Percentiles rank a stretch among this genome's conserved stretches.
phyloP scores from a whole-genome alignment of 2,113 vertebrate genomes.

The Phaethon lepturus region DNA sequence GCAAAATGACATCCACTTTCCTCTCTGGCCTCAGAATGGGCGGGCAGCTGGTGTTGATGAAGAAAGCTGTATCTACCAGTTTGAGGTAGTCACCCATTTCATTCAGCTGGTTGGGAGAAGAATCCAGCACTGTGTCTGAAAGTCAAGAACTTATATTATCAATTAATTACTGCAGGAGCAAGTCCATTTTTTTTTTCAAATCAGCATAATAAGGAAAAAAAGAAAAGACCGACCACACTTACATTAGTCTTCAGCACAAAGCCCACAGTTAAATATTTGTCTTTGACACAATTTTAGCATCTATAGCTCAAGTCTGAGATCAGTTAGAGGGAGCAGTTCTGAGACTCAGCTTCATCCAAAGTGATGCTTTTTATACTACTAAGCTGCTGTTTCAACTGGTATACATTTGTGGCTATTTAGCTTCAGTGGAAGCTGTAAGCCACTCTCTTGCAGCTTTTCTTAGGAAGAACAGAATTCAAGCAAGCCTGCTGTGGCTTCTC shows the following conservation, averaged over 20 bases:
- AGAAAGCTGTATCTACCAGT: conserved; percentile 80
- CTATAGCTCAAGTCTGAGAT: background rate
- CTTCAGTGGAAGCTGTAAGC: background rate
- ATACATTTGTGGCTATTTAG: background rate
- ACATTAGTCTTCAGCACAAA: background rate
- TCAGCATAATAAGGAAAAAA: background rate
- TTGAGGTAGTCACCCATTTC: conserved; percentile 67
- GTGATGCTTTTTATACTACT: background rate
- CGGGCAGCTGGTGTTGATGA: conserved; percentile 81
- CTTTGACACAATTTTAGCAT: background rate
- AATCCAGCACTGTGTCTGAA: conserved; percentile 78
- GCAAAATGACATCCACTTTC: conserved; percentile 80
- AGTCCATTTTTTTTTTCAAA: background rate
- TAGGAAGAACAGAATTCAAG: background rate
- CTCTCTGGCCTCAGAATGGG: conserved; percentile 77
- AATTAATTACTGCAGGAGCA: background rate
- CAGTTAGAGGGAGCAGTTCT: background rate
- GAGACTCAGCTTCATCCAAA: background rate
- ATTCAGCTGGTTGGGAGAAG: conserved; percentile 74
- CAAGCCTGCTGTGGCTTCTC: background rate
- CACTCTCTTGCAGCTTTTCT: background rate
- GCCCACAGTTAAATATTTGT: background rate
- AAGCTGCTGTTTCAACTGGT: background rate
- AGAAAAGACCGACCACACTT: background rate
- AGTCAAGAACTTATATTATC: background rate